A percentile compares a stretch with the other conserved stretches of the same genome.
Evolutionary conservation across 2,888 invertebrate species (phyloP).

Genomic region (Stenodema calcarata): DNA sequence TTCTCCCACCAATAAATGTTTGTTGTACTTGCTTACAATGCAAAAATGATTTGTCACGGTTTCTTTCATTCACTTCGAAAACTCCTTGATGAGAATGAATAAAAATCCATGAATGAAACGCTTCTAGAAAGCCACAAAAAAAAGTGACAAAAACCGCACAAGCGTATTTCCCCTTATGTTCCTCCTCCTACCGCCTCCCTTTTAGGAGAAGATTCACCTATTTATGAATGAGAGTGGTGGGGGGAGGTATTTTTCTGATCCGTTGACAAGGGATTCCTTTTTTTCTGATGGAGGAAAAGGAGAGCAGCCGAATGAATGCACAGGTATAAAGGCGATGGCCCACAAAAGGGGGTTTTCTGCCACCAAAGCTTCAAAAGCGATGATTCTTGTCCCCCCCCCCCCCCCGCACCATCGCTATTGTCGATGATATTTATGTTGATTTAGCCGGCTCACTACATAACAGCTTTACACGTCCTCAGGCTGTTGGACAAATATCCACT

Average conservation of each 20-base stretch:
- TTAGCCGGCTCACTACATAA: slow-evolving; percentile 12
- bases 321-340: slow-evolving; percentile 39
- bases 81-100: neutral
- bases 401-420: no score
- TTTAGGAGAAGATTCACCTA: slow-evolving; percentile 18
- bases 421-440: slow-evolving; percentile 40
- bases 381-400: slow-evolving; percentile 22
- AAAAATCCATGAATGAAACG: neutral
- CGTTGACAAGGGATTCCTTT: slow-evolving; percentile 23
- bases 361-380: slow-evolving; percentile 26
- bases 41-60: neutral
- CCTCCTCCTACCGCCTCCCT: neutral
- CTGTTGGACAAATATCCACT: neutral
- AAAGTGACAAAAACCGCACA: slow-evolving; percentile 19
- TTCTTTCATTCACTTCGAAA: neutral
- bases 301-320: slow-evolving; percentile 41
- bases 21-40: neutral
- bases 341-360: slow-evolving; percentile 33
- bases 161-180: neutral
- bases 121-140: neutral
- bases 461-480: neutral
- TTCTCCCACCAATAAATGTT: neutral
- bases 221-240: slow-evolving; percentile 23
- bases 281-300: slow-evolving; percentile 11
- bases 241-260: slow-evolving; percentile 40